Conservation (phyloP, 1,140 invertebrate species). For the Probaryconus sp. region DNA sequence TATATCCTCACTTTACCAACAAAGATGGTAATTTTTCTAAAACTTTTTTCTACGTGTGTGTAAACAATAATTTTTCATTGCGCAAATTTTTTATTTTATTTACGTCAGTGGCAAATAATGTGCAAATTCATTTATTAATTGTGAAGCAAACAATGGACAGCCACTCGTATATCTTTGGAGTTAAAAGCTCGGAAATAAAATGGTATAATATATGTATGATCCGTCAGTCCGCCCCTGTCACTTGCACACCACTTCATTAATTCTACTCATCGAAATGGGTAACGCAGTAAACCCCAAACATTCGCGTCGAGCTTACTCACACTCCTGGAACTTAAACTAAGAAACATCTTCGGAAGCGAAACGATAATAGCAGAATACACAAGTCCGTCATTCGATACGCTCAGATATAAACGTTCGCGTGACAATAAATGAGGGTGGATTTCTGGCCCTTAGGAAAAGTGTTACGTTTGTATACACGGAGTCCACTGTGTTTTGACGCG, state of each 20-base stretch:
- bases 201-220: conserved; percentile 37
- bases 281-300: conserved; percentile 32
- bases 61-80: too few relatives aligned
- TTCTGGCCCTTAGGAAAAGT: conserved; percentile 53
- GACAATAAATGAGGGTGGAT: conserved; percentile 59
- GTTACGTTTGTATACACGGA: conserved; percentile 32
- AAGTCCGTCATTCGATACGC: conserved; percentile 52
- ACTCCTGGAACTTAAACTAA: conserved; percentile 19
- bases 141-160: conserved; percentile 37
- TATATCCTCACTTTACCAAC: too few relatives aligned
- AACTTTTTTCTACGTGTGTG: too few relatives aligned
- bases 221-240: conserved; percentile 48
- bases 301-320: conserved; percentile 8
- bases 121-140: conserved; percentile 39
- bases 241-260: conserved; percentile 61
- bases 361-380: conserved; percentile 61
- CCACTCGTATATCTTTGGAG: conserved; percentile 40
- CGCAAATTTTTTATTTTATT: conserved; percentile 9
- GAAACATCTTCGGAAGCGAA: conserved; percentile 53
- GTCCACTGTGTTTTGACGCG: conserved; percentile 43
- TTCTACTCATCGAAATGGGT: conserved; percentile 24
- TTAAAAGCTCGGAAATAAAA: conserved; percentile 47
- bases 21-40: too few relatives aligned
- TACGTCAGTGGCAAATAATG: too few relatives aligned
- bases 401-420: conserved; percentile 57